These are phyloP conservation scores for Gobius niger DNA, from an alignment of 2,113 vertebrate species.

Conservation along the genomic window DNA sequence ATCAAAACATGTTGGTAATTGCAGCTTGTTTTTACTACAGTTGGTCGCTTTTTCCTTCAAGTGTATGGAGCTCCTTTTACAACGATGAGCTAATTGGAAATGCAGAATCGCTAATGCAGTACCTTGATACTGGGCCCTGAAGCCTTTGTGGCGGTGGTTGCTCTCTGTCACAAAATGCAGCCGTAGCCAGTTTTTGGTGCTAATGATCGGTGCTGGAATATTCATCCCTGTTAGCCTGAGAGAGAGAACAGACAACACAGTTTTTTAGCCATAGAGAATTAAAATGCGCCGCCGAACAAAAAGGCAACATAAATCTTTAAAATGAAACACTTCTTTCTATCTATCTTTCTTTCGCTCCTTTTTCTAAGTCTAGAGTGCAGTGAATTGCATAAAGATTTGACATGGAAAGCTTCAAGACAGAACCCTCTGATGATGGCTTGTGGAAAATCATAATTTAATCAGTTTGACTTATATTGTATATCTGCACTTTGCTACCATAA, in stretches of 20 bases:
- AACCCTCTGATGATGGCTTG: no score
- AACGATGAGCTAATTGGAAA: not conserved
- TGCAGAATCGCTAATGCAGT: slow-evolving; percentile 54
- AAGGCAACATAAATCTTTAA: slow-evolving; percentile 16
- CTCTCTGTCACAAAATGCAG: slow-evolving; percentile 96
- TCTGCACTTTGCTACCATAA: no score
- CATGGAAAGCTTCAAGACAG: no score
- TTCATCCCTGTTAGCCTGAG: slow-evolving; percentile 92
- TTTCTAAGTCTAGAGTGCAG: not conserved
- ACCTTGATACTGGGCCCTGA: slow-evolving; percentile 98
- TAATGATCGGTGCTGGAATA: slow-evolving; percentile 94
- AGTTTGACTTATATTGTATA: no score
- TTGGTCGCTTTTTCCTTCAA: slow-evolving; percentile 40
- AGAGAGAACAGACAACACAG: slow-evolving; percentile 21
- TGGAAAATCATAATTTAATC: no score
- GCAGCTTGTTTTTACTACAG: slow-evolving; percentile 26
- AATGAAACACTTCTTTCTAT: not conserved
- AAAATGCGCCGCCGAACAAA: slow-evolving; percentile 9
- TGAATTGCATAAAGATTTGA: no score
- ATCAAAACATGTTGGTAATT: slow-evolving; percentile 67
- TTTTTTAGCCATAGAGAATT: not conserved
- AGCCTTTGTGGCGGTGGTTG: slow-evolving; percentile 93
- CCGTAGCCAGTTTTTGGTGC: slow-evolving; percentile 96
- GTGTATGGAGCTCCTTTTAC: slow-evolving; percentile 28
- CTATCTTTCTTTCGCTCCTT: not conserved